Evolutionary conservation across 2,113 vertebrate genomes (phyloP).

Genomic region (Varanus salvator): DNA sequence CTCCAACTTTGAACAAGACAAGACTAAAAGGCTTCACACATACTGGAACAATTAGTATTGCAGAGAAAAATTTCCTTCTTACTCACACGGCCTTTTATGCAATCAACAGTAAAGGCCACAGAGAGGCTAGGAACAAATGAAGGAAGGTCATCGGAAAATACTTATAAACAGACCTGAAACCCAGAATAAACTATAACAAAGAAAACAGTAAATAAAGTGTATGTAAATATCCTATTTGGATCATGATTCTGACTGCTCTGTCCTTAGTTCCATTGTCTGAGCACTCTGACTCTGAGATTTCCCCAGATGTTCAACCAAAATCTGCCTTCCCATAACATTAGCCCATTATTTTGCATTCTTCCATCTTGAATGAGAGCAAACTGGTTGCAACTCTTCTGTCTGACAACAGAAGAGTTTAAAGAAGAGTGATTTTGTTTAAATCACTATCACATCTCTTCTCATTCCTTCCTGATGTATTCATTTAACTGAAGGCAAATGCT

Average conservation of each 20-base stretch:
- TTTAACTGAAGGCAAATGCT: too few species aligned
- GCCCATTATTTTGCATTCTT: too few species aligned
- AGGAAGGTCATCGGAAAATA: constrained; percentile 10
- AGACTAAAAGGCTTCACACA: not conserved
- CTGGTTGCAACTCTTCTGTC: too few species aligned
- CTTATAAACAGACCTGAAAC: constrained; percentile 21
- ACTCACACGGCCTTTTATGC: constrained; percentile 16
- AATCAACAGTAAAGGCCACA: not conserved
- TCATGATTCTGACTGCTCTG: not conserved
- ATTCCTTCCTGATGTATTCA: too few species aligned
- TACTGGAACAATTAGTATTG: constrained; percentile 12
- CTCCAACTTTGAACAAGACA: constrained; percentile 32
- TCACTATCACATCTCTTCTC: too few species aligned
- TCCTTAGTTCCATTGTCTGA: too few species aligned
- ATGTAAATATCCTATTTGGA: not conserved
- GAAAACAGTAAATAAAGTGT: not conserved
- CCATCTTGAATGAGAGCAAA: too few species aligned
- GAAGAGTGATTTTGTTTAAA: too few species aligned
- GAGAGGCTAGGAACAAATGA: constrained; percentile 11
- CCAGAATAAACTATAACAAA: not conserved
- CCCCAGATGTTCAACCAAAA: too few species aligned
- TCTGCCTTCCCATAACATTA: too few species aligned
- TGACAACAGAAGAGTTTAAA: too few species aligned
- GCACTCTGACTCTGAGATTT: too few species aligned
- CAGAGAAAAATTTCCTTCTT: constrained; percentile 39